A percentile compares a stretch with the other conserved stretches of the same genome.
Conservation (phyloP, 2,113 vertebrate genomes). For the Halcyon malimbica region DNA sequence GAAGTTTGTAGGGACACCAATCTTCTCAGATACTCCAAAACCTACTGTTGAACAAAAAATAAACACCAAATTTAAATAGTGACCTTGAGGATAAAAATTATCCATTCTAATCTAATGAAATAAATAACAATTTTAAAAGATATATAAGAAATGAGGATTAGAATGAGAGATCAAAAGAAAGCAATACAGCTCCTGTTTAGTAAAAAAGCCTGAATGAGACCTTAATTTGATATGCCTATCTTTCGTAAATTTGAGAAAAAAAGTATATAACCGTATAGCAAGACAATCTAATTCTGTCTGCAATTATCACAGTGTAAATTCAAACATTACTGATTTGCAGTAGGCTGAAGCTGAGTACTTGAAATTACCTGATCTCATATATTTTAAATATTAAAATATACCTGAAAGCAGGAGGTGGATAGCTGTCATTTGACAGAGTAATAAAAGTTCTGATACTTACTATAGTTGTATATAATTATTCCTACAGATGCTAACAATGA, state of each 20-base stretch:
- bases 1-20: not conserved
- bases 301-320: not conserved
- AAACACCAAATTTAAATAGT: not conserved
- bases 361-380: not conserved
- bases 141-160: not conserved
- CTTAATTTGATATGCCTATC: not conserved
- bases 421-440: not conserved
- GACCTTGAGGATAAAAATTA: not conserved
- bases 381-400: not conserved
- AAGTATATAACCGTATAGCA: not conserved
- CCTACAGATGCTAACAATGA: not conserved
- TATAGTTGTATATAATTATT: not conserved
- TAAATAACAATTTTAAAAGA: not conserved
- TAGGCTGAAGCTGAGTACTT: not conserved
- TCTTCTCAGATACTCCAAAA: not conserved
- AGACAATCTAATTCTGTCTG: not conserved
- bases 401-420: not conserved
- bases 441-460: not conserved
- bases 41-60: not conserved
- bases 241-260: not conserved
- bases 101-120: not conserved
- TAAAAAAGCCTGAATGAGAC: not conserved
- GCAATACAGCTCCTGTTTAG: not conserved
- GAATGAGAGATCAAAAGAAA: not conserved
- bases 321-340: not conserved